Evolutionary conservation across 2,113 vertebrate genomes (phyloP).

Genomic region (Drymodes brunneopygia): DNA sequence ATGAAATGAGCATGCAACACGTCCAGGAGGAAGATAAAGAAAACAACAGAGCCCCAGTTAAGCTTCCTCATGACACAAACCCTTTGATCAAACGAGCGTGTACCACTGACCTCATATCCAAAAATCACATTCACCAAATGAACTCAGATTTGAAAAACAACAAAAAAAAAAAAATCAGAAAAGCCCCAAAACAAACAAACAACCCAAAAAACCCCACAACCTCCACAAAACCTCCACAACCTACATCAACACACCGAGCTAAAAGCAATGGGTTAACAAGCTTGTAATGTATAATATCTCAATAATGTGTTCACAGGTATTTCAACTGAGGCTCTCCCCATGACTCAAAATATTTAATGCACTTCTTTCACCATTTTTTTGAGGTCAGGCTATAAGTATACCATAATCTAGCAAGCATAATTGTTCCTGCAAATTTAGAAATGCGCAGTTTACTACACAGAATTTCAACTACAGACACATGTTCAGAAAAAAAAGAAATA

Average conservation of each 20-base stretch:
- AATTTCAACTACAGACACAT: background rate
- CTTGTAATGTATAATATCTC: background rate
- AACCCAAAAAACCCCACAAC: background rate
- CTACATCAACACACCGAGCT: background rate
- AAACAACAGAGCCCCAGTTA: background rate
- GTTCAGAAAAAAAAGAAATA: background rate
- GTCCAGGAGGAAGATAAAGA: background rate
- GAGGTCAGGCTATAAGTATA: background rate
- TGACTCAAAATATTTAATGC: background rate
- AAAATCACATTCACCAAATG: background rate
- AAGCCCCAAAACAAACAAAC: background rate
- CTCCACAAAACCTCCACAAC: no score
- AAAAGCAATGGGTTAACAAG: background rate
- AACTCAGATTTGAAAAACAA: background rate
- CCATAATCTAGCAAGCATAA: background rate
- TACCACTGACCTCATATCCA: background rate
- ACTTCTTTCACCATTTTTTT: background rate
- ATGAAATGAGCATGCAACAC: background rate
- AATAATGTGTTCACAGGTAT: background rate
- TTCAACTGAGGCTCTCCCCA: background rate
- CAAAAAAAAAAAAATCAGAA: background rate
- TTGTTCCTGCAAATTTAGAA: background rate
- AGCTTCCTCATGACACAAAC: background rate
- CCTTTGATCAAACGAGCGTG: background rate
- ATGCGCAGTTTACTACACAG: background rate